Conservation (phyloP, 1,140 invertebrate genomes). For the Tetramorium parvispinum region DNA sequence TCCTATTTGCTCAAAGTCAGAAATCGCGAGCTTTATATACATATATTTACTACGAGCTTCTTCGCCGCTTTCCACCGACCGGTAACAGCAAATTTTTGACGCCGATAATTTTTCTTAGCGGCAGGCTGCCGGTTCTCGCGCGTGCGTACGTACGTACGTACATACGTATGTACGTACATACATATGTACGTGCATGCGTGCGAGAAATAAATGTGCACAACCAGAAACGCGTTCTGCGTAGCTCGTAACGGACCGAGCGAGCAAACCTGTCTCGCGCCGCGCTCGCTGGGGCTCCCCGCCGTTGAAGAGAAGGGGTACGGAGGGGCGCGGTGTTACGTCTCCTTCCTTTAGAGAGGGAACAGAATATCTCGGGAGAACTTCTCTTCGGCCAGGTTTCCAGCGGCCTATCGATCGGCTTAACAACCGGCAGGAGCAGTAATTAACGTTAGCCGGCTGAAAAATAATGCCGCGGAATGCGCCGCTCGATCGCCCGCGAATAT, state of each 20-base stretch:
- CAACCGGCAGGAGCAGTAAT: slow-evolving; percentile 31
- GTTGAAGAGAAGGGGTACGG: slow-evolving; percentile 40
- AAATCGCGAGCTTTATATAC: neutral
- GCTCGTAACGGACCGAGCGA: slow-evolving; percentile 65
- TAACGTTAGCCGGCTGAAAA: slow-evolving; percentile 49
- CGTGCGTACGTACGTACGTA: neutral
- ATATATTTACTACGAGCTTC: too few species aligned
- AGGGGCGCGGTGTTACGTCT: slow-evolving; percentile 19
- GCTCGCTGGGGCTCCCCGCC: slow-evolving; percentile 25
- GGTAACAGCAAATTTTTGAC: slow-evolving; percentile 22
- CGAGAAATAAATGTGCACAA: slow-evolving; percentile 33
- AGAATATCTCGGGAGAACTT: slow-evolving; percentile 47
- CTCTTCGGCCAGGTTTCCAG: slow-evolving; percentile 45
- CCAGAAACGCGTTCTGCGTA: slow-evolving; percentile 60
- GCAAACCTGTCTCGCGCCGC: slow-evolving; percentile 51
- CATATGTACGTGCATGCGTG: neutral
- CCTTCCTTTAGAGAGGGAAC: slow-evolving; percentile 47
- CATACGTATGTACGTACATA: neutral
- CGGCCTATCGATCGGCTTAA: slow-evolving; percentile 49
- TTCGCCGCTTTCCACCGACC: neutral
- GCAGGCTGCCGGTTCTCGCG: neutral
- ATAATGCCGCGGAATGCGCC: slow-evolving; percentile 36
- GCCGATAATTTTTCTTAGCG: slow-evolving; percentile 41
- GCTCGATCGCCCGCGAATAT: neutral
- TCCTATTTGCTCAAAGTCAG: neutral